Conservation (phyloP, 1,140 invertebrate genomes). For the Aplysia californica region DNA sequence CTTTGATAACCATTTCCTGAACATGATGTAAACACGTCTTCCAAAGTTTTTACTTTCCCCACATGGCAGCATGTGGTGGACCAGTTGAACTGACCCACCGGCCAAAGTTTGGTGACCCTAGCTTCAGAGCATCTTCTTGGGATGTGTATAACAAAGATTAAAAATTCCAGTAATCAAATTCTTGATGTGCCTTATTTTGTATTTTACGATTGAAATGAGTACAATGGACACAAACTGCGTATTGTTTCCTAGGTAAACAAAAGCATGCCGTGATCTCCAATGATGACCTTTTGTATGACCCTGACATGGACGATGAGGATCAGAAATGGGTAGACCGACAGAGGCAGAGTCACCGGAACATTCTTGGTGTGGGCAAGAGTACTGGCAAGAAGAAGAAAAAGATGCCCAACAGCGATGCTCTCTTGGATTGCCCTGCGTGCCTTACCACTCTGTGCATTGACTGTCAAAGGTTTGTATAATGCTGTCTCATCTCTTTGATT, state of each 20-base stretch:
- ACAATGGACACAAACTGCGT: too few species aligned
- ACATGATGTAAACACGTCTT: too few species aligned
- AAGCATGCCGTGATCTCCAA: conserved; percentile 50
- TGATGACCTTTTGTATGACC: conserved; percentile 74
- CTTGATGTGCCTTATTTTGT: too few species aligned
- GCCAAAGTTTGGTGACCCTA: too few species aligned
- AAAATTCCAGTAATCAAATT: too few species aligned
- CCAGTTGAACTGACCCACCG: too few species aligned
- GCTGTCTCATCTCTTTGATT: neutral
- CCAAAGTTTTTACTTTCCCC: too few species aligned
- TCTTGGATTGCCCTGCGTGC: conserved; percentile 76
- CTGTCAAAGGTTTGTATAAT: conserved; percentile 72
- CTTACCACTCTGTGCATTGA: conserved; percentile 74
- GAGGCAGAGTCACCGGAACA: conserved; percentile 54
- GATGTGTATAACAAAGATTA: too few species aligned
- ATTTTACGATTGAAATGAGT: too few species aligned
- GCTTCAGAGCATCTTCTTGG: too few species aligned
- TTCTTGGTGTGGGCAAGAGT: neutral
- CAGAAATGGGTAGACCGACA: conserved; percentile 72
- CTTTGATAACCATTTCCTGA: too few species aligned
- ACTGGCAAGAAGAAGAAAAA: conserved; percentile 26
- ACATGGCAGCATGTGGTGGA: too few species aligned
- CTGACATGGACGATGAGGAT: conserved; percentile 73
- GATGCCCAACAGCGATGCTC: conserved; percentile 70
- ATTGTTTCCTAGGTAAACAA: conserved; percentile 12